phyloP scores from a whole-genome alignment of 2,797 vertebrate species.

The Mus caroli region DNA sequence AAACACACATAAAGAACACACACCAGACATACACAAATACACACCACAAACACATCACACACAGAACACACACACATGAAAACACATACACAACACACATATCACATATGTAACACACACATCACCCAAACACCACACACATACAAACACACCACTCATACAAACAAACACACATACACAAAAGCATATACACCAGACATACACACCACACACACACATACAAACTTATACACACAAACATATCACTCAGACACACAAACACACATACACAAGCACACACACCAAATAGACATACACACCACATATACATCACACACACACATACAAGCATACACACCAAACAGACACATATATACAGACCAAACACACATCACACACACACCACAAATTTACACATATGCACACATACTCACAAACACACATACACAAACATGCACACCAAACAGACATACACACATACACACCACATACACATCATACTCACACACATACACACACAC shows the following conservation, averaged over 20 bases:
- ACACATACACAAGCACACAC: background rate
- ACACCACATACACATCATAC: too few species aligned
- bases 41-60: background rate
- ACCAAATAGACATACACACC: background rate
- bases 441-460: too few species aligned
- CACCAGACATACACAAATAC: background rate
- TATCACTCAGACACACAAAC: too few species aligned
- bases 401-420: too few species aligned
- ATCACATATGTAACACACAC: background rate
- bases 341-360: too few species aligned
- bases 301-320: rapidly evolving
- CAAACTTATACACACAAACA: too few species aligned
- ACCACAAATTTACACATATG: too few species aligned
- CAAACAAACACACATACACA: background rate
- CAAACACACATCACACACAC: too few species aligned
- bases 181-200: background rate
- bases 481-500: too few species aligned
- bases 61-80: background rate
- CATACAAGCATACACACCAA: too few species aligned
- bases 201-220: background rate
- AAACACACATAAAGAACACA: background rate
- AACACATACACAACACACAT: background rate
- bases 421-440: too few species aligned
- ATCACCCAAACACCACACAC: background rate
- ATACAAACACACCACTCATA: background rate